Evolutionary conservation across 2,797 vertebrate genomes (phyloP).

Genomic region (Astyanax mexicanus): DNA sequence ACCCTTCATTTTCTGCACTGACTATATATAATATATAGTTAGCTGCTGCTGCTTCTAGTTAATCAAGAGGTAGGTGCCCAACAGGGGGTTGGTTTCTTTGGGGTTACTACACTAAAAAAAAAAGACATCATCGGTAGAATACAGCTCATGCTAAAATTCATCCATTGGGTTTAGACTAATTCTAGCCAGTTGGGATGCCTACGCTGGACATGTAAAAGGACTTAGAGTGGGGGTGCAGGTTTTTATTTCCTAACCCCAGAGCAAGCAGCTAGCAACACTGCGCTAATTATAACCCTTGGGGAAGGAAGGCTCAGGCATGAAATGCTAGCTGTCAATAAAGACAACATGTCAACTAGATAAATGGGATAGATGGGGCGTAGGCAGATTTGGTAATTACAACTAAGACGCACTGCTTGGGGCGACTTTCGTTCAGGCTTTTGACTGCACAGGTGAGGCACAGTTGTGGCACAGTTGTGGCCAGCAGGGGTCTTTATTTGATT

Average conservation of each 20-base stretch:
- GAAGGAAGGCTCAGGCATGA: conserved; percentile 15
- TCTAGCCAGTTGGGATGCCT: not conserved
- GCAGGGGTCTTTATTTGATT: no score
- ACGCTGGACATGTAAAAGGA: conserved; percentile 6
- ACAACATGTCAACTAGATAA: conserved; percentile 12
- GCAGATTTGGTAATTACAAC: conserved; percentile 9
- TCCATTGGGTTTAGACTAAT: conserved; percentile 8
- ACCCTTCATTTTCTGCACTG: conserved; percentile 31
- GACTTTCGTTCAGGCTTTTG: conserved; percentile 22
- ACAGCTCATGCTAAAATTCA: conserved; percentile 2
- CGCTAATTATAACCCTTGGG: conserved; percentile 8
- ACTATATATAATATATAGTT: no score
- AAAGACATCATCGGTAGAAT: conserved; percentile 36
- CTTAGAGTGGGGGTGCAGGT: not conserved
- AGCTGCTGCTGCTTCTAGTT: not conserved
- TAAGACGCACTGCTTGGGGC: conserved; percentile 21
- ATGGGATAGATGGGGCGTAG: conserved; percentile 21
- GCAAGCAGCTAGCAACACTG: conserved; percentile 22
- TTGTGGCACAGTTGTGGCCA: conserved; percentile 12
- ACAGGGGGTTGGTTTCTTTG: conserved; percentile 8
- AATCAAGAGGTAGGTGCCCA: conserved; percentile 4
- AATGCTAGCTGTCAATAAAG: conserved; percentile 21
- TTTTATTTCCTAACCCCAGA: not conserved
- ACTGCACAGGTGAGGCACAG: not conserved
- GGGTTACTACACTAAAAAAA: conserved; percentile 24